Conservation (phyloP, 1,140 invertebrate genomes). For the Polypedilum vanderplanki region DNA sequence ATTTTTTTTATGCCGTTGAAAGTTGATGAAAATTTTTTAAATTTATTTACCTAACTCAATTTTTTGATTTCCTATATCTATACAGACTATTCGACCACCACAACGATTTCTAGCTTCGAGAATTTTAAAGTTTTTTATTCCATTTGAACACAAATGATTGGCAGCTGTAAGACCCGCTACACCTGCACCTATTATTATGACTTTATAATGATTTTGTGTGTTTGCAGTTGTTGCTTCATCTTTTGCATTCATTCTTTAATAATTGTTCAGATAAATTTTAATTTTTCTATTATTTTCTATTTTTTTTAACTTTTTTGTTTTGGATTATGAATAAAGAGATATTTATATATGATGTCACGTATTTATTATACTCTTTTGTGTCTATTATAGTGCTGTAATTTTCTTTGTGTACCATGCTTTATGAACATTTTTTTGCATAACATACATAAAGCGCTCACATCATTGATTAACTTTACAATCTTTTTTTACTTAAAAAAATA, state of each 20-base stretch:
- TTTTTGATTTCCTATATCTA: conserved; percentile 58
- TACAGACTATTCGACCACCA: conserved; percentile 72
- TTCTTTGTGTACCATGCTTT: too few species aligned
- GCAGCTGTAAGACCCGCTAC: conserved; percentile 80
- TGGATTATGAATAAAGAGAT: not conserved
- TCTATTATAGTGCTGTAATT: too few species aligned
- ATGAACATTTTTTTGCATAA: too few species aligned
- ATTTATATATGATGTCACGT: too few species aligned
- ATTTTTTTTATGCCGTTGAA: too few species aligned
- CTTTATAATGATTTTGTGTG: conserved; percentile 49
- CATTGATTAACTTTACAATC: too few species aligned
- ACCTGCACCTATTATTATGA: conserved; percentile 78
- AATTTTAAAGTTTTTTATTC: conserved; percentile 68
- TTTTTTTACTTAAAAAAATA: too few species aligned
- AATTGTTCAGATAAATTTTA: not conserved
- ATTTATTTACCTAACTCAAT: not conserved
- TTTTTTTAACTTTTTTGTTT: not conserved
- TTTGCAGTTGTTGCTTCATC: not conserved
- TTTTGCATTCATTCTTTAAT: conserved; percentile 18
- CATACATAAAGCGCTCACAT: too few species aligned
- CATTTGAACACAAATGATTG: conserved; percentile 74
- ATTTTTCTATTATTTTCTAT: not conserved
- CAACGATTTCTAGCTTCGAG: conserved; percentile 71
- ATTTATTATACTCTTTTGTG: too few species aligned
- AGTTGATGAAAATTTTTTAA: too few species aligned